Percentiles rank a stretch among this genome's conserved stretches.
Evolutionary conservation across 2,113 vertebrate genomes (phyloP).

Genomic region (Halichoerus grypus): DNA sequence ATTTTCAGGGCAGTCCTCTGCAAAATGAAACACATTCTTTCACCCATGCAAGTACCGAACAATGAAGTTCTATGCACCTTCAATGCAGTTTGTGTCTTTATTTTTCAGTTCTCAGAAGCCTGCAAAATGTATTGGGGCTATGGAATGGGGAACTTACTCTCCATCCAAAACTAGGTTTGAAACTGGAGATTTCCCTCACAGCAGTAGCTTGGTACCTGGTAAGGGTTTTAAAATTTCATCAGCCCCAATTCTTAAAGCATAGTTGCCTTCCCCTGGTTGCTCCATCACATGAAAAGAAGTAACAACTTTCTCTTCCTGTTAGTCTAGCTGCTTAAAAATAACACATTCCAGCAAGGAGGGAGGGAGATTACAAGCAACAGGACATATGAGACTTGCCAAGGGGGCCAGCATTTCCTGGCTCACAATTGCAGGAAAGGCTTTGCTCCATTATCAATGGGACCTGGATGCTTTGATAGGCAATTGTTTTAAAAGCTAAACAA

Average conservation of each 20-base stretch:
- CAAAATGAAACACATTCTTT: conserved; percentile 51
- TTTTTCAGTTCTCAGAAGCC: background rate
- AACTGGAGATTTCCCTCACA: background rate
- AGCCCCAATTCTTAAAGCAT: background rate
- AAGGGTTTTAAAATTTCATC: background rate
- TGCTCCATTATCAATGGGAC: conserved; percentile 88
- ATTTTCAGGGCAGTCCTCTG: conserved; percentile 6
- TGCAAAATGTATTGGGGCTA: background rate
- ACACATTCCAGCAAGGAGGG: conserved; percentile 54
- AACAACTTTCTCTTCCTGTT: conserved; percentile 80
- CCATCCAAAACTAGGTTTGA: background rate
- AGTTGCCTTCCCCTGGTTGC: background rate
- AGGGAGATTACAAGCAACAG: conserved; percentile 74
- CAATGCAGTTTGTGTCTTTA: background rate
- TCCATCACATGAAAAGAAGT: conserved; percentile 12
- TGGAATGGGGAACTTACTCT: background rate
- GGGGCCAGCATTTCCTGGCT: conserved; percentile 90
- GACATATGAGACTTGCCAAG: conserved; percentile 79
- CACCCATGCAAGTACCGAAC: background rate
- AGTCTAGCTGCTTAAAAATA: conserved; percentile 78
- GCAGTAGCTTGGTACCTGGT: background rate
- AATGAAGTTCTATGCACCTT: background rate
- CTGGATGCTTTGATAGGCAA: conserved; percentile 80
- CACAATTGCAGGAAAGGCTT: conserved; percentile 93
- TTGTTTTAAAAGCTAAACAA: conserved; percentile 72